Evolutionary conservation across 1,140 invertebrate species (phyloP), one percentile per base, ranked within the genome.

Genomic region (Lepidostoma basale): DNA sequence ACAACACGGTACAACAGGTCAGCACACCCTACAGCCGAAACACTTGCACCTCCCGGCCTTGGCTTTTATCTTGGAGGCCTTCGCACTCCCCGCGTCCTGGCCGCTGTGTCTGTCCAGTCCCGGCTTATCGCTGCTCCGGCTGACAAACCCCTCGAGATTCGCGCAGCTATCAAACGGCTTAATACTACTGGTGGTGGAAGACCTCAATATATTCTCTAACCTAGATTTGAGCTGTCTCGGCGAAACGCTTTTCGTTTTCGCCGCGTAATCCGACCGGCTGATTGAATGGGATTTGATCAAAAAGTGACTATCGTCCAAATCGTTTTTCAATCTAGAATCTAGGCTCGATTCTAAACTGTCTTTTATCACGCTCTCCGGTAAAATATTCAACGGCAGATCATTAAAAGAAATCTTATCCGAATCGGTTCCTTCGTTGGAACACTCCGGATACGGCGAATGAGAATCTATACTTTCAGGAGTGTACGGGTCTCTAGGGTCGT

Each of bases 391-490:
- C 20, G 20, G 70, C 26, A 70, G 75, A 47, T 73, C 67, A 0
- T 74, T 72, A 42, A 77, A 62, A 12, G 78, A 62, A 36, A 18
- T 59, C 63, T 28, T 42, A 36, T 28, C 65, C 1, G 62, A 72
- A 28, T 66, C 64, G 5, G 67, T 68, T 14, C 66, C 73, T 3
- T 74, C 75, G 16, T 59, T 67, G 4, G 76, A 78, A 20, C 77
- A 78, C 0, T 87, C 81, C 18, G 85, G 83, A 69, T 86, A 86
- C 8, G 90, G 89, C 52, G 89, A 89, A 70, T 88, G 88, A 62
- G 89, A 91, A 71, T 91, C 89, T 71, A 88, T 84, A 79, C 89
- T 91, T 73, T 92, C 90, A 12, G 90, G 90, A 0, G 90, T 92
- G 70, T 92, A 92, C 0, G 90, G 90, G 76, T 90, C 89, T 74